Evolutionary conservation across 2,797 vertebrate genomes (phyloP).

Genomic region (Psittacula echo): DNA sequence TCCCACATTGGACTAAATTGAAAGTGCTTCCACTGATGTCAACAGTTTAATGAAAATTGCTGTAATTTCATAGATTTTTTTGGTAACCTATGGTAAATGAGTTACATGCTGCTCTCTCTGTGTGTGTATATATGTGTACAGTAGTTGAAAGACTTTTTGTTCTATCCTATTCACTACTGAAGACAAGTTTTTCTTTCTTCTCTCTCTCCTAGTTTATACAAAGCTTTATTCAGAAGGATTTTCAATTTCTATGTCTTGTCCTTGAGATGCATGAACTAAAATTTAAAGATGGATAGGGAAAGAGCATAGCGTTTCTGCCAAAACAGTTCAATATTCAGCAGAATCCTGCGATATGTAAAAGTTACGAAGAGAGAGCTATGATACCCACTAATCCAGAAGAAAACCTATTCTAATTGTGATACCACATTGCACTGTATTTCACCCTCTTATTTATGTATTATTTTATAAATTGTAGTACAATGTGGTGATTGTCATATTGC

Average conservation of each 20-base stretch:
- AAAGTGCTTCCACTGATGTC: slow-evolving; percentile 11
- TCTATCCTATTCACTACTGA: slow-evolving; percentile 8
- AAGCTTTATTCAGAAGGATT: slow-evolving; percentile 31
- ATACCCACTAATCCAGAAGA: slow-evolving; percentile 60
- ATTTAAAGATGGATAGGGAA: slow-evolving; percentile 60
- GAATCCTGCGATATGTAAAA: slow-evolving; percentile 54
- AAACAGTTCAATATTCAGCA: slow-evolving; percentile 71
- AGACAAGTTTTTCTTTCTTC: slow-evolving; percentile 53
- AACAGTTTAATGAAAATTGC: slow-evolving; percentile 57
- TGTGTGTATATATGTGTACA: neutral
- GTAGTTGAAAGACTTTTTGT: slow-evolving; percentile 52
- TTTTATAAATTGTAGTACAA: slow-evolving; percentile 10
- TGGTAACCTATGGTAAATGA: neutral
- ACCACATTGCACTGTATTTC: slow-evolving; percentile 56
- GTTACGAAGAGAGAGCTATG: slow-evolving; percentile 65
- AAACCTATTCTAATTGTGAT: slow-evolving; percentile 58
- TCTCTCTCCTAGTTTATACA: slow-evolving; percentile 57
- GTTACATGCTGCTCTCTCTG: neutral
- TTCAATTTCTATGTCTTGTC: slow-evolving; percentile 57
- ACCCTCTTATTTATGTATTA: slow-evolving; percentile 54
- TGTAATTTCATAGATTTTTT: slow-evolving; percentile 9
- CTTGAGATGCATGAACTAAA: slow-evolving; percentile 66
- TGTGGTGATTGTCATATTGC: neutral
- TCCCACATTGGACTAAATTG: slow-evolving; percentile 12
- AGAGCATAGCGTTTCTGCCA: slow-evolving; percentile 69